Evolutionary conservation across 2,113 vertebrate genomes (phyloP), one percentile per base, ranked within the genome.

Genomic region (Actenoides hombroni): DNA sequence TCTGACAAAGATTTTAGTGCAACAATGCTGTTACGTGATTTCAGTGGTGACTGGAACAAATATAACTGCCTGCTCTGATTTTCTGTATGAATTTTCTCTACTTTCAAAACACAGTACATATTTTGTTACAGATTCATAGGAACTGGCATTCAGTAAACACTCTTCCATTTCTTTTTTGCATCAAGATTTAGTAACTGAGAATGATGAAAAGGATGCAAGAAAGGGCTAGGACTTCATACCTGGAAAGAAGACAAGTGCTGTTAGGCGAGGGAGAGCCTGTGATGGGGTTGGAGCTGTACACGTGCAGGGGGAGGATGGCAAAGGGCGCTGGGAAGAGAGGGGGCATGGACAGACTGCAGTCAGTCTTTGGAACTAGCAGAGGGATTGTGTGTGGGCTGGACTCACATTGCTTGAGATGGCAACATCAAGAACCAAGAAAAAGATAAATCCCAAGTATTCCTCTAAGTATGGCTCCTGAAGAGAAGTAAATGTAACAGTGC

Each of bases 251-350:
- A 51, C 31, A 44, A 57, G 28, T 24, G n/a, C 24, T 79, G 24
- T 61, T 68, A 26, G 0, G 0, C 0, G 2, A 67, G 64, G 17
- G 2, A 67, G 64, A 15, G n/a, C 20, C 54, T 44, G 33, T 9
- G 46, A 7, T 54, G 44, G 39, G 33, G 13, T 23, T 64, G 44
- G 35, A 59, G 35, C 23, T 83, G 84, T 51, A 12, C 31, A 16
- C 0, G 0, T 18, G 37, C 6, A 29, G 59, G 16, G 44, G 40
- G 15, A 86, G 29, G 25, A 28, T 37, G 76, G 57, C 31, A 40
- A 53, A 65, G 77, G 53, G 49, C 1, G 2, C 48, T 2, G 2
- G 8, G 24, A 40, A 69, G 39, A 73, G 39, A n/a, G 76, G 29
- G 84, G 46, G 24, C 78, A 51, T 5, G 21, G 46, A 51, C 57